Evolutionary conservation across 2,113 vertebrate genomes (phyloP).

Genomic region (Talpa occidentalis): DNA sequence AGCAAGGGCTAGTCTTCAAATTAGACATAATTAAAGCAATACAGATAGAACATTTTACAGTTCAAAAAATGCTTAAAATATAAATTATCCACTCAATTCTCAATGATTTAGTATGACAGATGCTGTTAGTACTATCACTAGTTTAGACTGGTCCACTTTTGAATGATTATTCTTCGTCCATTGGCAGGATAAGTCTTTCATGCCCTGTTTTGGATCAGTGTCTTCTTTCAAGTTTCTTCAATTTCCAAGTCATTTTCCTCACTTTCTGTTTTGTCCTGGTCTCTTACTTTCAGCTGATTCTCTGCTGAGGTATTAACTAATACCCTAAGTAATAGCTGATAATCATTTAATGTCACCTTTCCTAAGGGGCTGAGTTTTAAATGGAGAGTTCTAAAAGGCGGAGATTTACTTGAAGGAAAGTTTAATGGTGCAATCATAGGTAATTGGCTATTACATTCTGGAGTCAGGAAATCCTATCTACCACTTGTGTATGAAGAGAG

Average conservation of each 20-base stretch:
- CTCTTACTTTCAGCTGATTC: background rate
- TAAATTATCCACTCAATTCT: background rate
- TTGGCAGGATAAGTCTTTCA: background rate
- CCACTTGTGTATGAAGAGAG: background rate
- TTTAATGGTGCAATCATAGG: background rate
- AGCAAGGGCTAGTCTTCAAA: background rate
- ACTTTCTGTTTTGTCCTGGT: background rate
- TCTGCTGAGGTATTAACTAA: background rate
- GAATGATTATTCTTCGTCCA: background rate
- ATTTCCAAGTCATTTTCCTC: background rate
- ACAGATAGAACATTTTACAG: background rate
- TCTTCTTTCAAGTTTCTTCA: background rate
- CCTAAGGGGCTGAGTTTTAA: background rate
- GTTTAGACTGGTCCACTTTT: background rate
- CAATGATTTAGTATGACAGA: background rate
- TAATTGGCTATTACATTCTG: background rate
- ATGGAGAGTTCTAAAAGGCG: background rate
- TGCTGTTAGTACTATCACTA: background rate
- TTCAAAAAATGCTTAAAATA: background rate
- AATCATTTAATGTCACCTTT: background rate
- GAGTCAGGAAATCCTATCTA: background rate
- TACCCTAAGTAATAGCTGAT: background rate
- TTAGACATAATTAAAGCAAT: background rate
- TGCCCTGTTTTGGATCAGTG: background rate
- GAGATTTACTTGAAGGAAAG: background rate